Evolutionary conservation across 2,113 vertebrate genomes (phyloP).

Genomic region (Sinocyclocheilus rhinocerous): DNA sequence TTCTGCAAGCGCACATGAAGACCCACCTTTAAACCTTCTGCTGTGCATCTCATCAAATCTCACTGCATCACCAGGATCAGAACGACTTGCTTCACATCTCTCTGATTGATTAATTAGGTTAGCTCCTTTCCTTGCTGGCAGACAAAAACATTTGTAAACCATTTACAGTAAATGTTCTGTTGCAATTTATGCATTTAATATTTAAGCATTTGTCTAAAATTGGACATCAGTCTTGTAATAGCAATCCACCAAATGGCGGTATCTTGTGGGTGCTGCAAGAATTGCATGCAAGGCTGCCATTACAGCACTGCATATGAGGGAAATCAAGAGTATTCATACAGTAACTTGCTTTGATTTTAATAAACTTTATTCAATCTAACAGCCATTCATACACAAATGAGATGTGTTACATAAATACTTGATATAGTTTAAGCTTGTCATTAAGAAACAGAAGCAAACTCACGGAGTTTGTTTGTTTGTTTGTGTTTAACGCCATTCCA

Average conservation of each 20-base stretch:
- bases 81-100: background rate
- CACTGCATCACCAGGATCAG: background rate
- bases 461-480: background rate
- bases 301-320: background rate
- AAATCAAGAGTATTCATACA: background rate
- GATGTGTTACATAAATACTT: background rate
- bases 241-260: background rate
- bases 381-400: background rate
- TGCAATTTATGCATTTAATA: background rate
- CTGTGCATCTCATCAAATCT: background rate
- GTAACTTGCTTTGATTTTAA: background rate
- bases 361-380: background rate
- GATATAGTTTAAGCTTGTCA: too few relatives aligned
- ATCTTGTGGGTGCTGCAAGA: background rate
- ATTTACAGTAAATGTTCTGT: background rate
- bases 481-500: too few relatives aligned
- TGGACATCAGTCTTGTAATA: background rate
- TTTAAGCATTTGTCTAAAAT: background rate
- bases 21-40: background rate
- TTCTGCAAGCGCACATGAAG: conserved; percentile 74
- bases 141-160: background rate
- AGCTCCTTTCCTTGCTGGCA: background rate
- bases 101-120: background rate
- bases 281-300: background rate
- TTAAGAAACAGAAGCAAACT: background rate